Evolutionary conservation across 2,797 vertebrate species (phyloP).

Genomic region (Malurus splendens): DNA sequence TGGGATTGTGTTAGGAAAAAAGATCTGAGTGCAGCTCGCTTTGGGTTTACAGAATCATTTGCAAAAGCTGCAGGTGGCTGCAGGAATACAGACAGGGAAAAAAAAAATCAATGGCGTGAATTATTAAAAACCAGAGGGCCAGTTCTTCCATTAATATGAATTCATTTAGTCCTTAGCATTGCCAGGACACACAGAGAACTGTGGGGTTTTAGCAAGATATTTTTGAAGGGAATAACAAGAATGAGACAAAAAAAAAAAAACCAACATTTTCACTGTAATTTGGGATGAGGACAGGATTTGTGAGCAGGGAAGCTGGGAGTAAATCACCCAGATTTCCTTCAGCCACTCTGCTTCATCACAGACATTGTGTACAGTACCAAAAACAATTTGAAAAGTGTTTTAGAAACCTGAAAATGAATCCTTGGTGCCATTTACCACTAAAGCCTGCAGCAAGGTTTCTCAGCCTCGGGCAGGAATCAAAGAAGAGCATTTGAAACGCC

Average conservation of each 20-base stretch:
- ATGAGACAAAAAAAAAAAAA: not conserved
- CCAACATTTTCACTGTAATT: not conserved
- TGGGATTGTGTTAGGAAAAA: not conserved
- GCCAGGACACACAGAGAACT: not conserved
- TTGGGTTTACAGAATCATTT: not conserved
- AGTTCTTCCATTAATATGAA: not conserved
- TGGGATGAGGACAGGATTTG: not conserved
- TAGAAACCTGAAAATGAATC: not conserved
- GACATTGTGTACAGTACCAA: not conserved
- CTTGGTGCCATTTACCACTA: not conserved
- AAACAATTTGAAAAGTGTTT: not conserved
- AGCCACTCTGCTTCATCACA: not conserved
- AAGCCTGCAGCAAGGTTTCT: not conserved
- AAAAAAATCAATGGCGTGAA: not conserved
- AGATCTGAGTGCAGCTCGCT: not conserved
- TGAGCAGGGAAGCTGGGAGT: not conserved
- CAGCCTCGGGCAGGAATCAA: not conserved
- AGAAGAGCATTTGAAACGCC: not conserved
- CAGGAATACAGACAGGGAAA: not conserved
- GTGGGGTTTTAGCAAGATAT: not conserved
- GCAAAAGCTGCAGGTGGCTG: slow-evolving; percentile 7
- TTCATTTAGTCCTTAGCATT: not conserved
- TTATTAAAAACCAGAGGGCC: not conserved
- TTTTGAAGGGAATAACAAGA: not conserved
- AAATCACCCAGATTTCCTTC: not conserved